Evolutionary conservation across 1,140 invertebrate genomes (phyloP).

Genomic region (Heliconius eleuchia): DNA sequence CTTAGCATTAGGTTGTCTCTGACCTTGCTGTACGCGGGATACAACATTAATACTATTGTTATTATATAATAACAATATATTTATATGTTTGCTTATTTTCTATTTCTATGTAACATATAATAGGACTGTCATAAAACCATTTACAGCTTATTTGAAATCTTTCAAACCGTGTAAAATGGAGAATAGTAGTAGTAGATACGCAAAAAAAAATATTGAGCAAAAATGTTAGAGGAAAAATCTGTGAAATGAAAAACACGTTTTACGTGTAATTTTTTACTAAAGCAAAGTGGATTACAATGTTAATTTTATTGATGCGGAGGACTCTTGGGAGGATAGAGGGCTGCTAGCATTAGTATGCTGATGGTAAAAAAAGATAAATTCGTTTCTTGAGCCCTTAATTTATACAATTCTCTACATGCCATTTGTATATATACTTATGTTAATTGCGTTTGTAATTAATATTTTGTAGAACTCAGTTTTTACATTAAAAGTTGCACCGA

Average conservation of each 20-base stretch:
- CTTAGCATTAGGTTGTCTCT: no score
- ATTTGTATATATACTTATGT: not conserved
- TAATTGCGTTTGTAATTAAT: not conserved
- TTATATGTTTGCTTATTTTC: no score
- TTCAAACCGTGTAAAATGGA: not conserved
- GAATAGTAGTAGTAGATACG: not conserved
- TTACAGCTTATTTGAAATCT: not conserved
- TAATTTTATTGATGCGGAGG: conserved; percentile 78
- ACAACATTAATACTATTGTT: no score
- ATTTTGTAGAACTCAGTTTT: not conserved
- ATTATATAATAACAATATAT: no score
- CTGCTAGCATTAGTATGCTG: conserved; percentile 73
- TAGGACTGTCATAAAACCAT: no score
- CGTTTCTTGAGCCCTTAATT: conserved; percentile 73
- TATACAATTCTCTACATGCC: conserved; percentile 60
- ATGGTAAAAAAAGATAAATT: conserved; percentile 78
- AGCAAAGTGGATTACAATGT: conserved; percentile 79
- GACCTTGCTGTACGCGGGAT: no score
- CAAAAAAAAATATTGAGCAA: not conserved
- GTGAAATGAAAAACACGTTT: conserved; percentile 51
- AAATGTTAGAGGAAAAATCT: conserved; percentile 28
- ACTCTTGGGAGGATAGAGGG: conserved; percentile 65
- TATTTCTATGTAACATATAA: no score
- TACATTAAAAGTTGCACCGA: no score
- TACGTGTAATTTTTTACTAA: conserved; percentile 71